A percentile compares a stretch with the other conserved stretches of the same genome.
These are phyloP conservation scores for Eurytoma adleriae DNA, from an alignment of 2,888 invertebrate genomes.

Conservation along the genomic window DNA sequence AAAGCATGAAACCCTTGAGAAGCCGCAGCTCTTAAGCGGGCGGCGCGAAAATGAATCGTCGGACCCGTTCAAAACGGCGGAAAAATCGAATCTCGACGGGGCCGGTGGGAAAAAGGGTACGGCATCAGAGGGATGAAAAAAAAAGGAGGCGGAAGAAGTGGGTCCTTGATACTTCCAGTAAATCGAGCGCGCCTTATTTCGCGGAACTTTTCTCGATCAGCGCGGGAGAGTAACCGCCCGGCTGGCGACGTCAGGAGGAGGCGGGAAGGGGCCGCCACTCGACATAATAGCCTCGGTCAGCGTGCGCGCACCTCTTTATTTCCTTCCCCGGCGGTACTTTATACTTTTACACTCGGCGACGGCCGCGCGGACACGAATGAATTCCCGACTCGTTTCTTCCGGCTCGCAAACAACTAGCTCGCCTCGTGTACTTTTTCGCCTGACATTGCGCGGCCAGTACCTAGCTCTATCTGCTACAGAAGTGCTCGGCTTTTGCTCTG, in stretches of 20 bases:
- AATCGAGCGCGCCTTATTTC: conserved; percentile 36
- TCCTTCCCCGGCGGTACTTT: neutral
- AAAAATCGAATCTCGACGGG: too few relatives aligned
- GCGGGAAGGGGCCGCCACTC: conserved; percentile 13
- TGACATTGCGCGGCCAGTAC: too few relatives aligned
- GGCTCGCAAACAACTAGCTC: neutral
- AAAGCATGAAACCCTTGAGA: too few relatives aligned
- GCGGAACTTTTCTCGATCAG: conserved; percentile 26
- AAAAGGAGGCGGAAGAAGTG: neutral
- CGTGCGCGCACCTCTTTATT: conserved; percentile 14
- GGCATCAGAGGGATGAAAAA: too few relatives aligned
- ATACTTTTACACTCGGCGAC: conserved; percentile 2
- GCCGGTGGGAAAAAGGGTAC: too few relatives aligned
- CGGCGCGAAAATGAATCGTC: too few relatives aligned
- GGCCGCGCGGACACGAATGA: neutral
- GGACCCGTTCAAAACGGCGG: too few relatives aligned
- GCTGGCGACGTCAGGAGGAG: neutral
- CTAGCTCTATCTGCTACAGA: too few relatives aligned
- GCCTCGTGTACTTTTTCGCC: neutral
- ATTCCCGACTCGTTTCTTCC: neutral
- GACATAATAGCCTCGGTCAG: conserved; percentile 53
- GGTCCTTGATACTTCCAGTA: conserved; percentile 27
- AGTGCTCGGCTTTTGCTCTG: too few relatives aligned
- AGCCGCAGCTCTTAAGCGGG: too few relatives aligned
- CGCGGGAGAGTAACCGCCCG: neutral